Percentiles rank a stretch among this genome's conserved stretches.
Conservation (phyloP, 2,888 invertebrate genomes). For the Bombylius major region DNA sequence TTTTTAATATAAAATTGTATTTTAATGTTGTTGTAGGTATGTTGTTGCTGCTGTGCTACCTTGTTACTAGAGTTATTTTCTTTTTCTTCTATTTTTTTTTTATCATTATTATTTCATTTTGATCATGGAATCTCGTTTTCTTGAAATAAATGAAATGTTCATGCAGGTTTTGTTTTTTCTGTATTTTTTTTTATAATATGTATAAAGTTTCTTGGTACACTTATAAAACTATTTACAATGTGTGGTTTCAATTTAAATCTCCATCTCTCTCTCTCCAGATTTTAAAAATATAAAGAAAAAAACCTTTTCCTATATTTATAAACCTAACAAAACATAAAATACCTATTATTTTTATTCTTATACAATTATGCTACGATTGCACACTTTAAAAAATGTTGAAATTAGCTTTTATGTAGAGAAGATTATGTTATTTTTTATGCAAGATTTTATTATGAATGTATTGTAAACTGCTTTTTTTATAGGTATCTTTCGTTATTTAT, state of each 20-base stretch:
- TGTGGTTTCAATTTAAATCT: neutral
- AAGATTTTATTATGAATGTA: too few relatives aligned
- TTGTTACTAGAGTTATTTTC: neutral
- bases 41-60: neutral
- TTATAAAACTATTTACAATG: neutral
- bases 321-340: neutral
- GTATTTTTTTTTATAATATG: too few relatives aligned
- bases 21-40: too few relatives aligned
- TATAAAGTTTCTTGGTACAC: too few relatives aligned
- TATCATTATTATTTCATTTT: neutral
- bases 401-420: too few relatives aligned
- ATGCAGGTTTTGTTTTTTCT: neutral
- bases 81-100: neutral
- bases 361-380: neutral
- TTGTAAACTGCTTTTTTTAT: too few relatives aligned
- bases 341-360: too few relatives aligned
- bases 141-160: neutral
- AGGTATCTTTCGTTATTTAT: too few relatives aligned
- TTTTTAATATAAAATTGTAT: too few relatives aligned
- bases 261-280: too few relatives aligned
- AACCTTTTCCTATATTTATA: neutral
- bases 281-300: too few relatives aligned
- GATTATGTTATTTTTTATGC: too few relatives aligned
- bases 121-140: neutral
- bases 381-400: neutral